phyloP scores from a whole-genome alignment of 2,888 invertebrate genomes.

The Agriopis leucophaearia region DNA sequence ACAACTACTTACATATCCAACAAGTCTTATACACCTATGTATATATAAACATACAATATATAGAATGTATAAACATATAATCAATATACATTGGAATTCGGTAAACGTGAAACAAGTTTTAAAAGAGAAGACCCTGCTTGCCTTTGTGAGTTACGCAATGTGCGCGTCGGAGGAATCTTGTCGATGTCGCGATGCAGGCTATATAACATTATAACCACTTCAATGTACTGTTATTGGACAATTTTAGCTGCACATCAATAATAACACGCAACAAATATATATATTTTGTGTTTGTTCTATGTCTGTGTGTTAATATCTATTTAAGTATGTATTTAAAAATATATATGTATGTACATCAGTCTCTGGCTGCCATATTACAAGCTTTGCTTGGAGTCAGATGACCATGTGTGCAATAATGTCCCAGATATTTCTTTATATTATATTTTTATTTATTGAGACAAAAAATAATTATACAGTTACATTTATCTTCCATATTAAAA shows the following conservation, averaged over 20 bases:
- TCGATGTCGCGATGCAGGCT: slow-evolving; percentile 10
- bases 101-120: slow-evolving; percentile 29
- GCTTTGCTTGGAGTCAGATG: no score
- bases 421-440: no score
- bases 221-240: neutral
- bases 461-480: no score
- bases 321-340: no score
- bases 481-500: no score
- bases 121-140: slow-evolving; percentile 24
- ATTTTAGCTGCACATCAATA: neutral
- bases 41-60: neutral
- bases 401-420: no score
- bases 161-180: slow-evolving; percentile 11
- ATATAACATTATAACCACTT: neutral
- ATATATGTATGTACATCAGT: no score
- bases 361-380: no score
- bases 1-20: neutral
- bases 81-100: slow-evolving; percentile 26
- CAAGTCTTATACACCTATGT: neutral
- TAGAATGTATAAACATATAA: slow-evolving; percentile 9
- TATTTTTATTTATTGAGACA: no score
- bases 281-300: no score
- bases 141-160: slow-evolving; percentile 19
- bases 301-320: no score
- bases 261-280: neutral